Conservation (phyloP, 2,797 vertebrate species). For the Mycteria americana region DNA sequence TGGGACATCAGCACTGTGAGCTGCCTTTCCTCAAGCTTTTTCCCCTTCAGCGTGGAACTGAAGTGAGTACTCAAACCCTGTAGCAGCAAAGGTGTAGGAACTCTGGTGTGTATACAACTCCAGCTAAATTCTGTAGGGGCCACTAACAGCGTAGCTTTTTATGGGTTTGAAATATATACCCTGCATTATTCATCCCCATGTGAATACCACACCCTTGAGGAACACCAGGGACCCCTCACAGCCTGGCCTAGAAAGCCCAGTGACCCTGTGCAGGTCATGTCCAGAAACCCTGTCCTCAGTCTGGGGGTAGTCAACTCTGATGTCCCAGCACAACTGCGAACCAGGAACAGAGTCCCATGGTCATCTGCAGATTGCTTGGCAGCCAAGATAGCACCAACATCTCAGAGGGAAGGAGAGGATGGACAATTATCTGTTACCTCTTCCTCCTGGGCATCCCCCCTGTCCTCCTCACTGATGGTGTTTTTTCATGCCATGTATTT, state of each 20-base stretch:
- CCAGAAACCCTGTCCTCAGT: background rate
- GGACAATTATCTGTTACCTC: background rate
- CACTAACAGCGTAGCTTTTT: background rate
- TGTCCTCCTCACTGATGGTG: background rate
- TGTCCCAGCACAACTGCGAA: background rate
- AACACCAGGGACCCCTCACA: background rate
- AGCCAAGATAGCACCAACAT: background rate
- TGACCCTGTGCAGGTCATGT: background rate
- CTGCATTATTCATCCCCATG: background rate
- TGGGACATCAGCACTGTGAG: background rate
- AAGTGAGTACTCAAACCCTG: background rate
- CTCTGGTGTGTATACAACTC: background rate
- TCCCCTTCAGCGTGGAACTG: accelerated
- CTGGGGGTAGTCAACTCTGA: background rate
- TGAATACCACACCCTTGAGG: background rate
- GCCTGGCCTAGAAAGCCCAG: background rate
- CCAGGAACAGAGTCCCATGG: background rate
- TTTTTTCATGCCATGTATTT: background rate
- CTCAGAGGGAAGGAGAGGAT: background rate
- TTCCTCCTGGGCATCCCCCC: background rate
- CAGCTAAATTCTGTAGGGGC: background rate
- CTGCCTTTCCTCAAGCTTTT: background rate
- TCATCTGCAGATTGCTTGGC: background rate
- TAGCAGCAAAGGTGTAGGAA: background rate
- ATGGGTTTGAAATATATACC: background rate